Percentiles rank a stretch among this genome's conserved stretches.
Evolutionary conservation across 1,140 invertebrate species (phyloP).

Genomic region (Andricus grossulariae): DNA sequence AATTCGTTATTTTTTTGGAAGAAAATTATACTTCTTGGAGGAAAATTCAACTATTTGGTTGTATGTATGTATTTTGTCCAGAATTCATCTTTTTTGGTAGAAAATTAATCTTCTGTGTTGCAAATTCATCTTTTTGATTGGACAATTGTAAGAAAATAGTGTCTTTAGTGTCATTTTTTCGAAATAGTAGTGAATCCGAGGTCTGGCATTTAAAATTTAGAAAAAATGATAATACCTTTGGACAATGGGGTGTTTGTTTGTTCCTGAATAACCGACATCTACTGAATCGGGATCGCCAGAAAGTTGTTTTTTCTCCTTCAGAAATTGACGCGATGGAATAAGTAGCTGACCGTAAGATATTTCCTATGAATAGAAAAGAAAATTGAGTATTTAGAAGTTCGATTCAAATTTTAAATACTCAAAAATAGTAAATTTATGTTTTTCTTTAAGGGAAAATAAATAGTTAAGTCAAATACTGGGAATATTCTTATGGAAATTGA

Average conservation of each 20-base stretch:
- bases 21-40: too few species aligned
- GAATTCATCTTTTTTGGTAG: too few species aligned
- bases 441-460: not conserved
- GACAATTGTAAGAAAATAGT: too few species aligned
- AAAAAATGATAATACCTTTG: constrained; percentile 77
- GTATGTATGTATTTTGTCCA: too few species aligned
- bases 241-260: constrained; percentile 78
- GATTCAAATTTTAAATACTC: not conserved
- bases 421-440: not conserved
- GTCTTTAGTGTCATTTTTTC: too few species aligned
- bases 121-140: too few species aligned
- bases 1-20: too few species aligned
- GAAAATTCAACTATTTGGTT: too few species aligned
- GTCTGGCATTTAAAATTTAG: constrained; percentile 42
- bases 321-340: constrained; percentile 82
- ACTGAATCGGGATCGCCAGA: constrained; percentile 77
- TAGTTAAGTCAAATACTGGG: too few species aligned
- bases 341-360: constrained; percentile 91
- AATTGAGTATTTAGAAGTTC: not conserved
- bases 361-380: constrained; percentile 73
- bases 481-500: not conserved
- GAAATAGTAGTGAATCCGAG: too few species aligned
- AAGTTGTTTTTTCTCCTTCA: constrained; percentile 73
- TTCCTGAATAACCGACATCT: constrained; percentile 67
- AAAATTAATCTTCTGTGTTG: too few species aligned